Evolutionary conservation across 2,113 vertebrate species (phyloP).

Genomic region (Athene noctua): DNA sequence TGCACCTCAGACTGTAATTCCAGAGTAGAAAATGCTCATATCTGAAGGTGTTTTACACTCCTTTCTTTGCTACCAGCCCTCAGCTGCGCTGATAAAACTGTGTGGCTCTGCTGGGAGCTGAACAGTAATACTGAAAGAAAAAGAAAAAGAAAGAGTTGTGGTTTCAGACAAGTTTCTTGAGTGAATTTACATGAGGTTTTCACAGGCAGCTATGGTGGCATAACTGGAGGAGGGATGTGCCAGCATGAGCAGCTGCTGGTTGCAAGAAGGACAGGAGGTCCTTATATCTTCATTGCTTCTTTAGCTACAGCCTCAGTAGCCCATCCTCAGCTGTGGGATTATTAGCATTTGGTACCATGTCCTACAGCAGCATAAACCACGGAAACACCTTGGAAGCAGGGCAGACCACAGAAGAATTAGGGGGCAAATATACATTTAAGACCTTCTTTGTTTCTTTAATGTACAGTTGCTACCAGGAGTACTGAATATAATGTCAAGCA

Average conservation of each 20-base stretch:
- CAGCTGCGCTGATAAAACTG: neutral
- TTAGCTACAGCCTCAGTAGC: neutral
- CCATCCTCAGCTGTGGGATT: neutral
- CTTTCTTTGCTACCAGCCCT: neutral
- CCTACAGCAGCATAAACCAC: neutral
- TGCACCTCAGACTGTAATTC: neutral
- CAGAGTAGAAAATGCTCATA: neutral
- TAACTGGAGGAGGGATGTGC: neutral
- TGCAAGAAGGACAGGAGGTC: neutral
- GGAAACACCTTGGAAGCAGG: neutral
- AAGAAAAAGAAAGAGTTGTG: neutral
- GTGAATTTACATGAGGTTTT: neutral
- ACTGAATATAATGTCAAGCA: neutral
- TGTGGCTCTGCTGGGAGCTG: neutral
- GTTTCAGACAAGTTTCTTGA: neutral
- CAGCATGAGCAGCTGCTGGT: neutral
- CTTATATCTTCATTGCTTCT: neutral
- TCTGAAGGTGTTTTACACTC: neutral
- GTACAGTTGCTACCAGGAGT: neutral
- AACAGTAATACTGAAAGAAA: neutral
- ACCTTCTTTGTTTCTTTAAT: neutral
- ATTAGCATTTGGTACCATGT: neutral
- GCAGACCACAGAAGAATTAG: neutral
- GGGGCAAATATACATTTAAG: neutral
- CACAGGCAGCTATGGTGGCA: neutral